phyloP scores from a whole-genome alignment of 1,140 invertebrate genomes.

The Palaemon carinicauda region DNA sequence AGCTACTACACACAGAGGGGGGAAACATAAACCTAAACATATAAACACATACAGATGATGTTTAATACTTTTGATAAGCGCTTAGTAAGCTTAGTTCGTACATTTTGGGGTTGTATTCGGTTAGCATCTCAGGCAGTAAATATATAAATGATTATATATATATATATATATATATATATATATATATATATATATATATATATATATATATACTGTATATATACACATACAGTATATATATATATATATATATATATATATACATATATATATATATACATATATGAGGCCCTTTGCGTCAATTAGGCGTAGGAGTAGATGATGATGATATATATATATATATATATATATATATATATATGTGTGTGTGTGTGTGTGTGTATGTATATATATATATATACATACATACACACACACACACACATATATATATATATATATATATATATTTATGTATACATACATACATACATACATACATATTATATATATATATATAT shows the following conservation, averaged over 20 bases:
- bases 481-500: too few species aligned
- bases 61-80: background rate
- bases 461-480: background rate
- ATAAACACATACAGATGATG: too few species aligned
- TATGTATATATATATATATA: background rate
- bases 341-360: background rate
- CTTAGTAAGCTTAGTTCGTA: background rate
- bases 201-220: background rate
- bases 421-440: conserved; percentile 19
- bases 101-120: background rate
- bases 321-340: background rate
- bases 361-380: too few species aligned
- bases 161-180: background rate
- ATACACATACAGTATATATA: too few species aligned
- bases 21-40: background rate
- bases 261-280: background rate
- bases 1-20: background rate
- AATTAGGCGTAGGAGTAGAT: too few species aligned
- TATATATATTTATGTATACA: background rate
- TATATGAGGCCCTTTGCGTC: too few species aligned
- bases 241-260: background rate
- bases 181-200: background rate
- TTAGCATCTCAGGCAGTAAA: background rate
- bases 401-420: conserved; percentile 3
- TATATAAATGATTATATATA: too few species aligned